Evolutionary conservation across 2,113 vertebrate species (phyloP).

Genomic region (Bungarus multicinctus): DNA sequence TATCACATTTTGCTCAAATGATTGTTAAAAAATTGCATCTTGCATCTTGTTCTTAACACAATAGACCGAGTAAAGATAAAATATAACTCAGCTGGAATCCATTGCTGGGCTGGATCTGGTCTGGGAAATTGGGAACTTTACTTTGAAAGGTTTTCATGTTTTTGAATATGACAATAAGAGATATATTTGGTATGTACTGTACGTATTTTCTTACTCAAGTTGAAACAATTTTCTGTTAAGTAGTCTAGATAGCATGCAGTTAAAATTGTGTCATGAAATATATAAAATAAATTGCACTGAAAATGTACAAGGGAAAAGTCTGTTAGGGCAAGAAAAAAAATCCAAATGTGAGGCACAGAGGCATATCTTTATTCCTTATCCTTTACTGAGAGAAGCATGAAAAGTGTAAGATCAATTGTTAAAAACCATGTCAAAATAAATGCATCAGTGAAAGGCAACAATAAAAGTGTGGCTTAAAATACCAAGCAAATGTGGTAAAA

Average conservation of each 20-base stretch:
- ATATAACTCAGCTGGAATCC: not conserved
- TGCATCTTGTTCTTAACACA: not conserved
- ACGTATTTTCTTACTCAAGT: not conserved
- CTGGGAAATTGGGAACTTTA: not conserved
- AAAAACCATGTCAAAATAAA: not conserved
- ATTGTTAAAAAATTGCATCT: not conserved
- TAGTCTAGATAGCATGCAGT: not conserved
- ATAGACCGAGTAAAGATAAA: not conserved
- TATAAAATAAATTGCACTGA: not conserved
- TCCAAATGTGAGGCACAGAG: not conserved
- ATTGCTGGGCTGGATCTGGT: not conserved
- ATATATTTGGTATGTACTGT: not conserved
- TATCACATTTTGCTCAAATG: not conserved
- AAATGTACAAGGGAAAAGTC: not conserved
- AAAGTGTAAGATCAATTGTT: not conserved
- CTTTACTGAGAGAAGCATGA: not conserved
- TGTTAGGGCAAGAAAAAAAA: not conserved
- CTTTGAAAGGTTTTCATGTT: constrained; percentile 75
- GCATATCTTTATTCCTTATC: not conserved
- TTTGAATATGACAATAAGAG: not conserved
- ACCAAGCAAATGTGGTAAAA: not conserved
- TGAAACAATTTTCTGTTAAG: not conserved
- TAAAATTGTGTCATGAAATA: not conserved
- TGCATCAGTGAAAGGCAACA: not conserved
- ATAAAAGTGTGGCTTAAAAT: not conserved